phyloP scores from a whole-genome alignment of 2,113 vertebrate species.

The Sula dactylatra region DNA sequence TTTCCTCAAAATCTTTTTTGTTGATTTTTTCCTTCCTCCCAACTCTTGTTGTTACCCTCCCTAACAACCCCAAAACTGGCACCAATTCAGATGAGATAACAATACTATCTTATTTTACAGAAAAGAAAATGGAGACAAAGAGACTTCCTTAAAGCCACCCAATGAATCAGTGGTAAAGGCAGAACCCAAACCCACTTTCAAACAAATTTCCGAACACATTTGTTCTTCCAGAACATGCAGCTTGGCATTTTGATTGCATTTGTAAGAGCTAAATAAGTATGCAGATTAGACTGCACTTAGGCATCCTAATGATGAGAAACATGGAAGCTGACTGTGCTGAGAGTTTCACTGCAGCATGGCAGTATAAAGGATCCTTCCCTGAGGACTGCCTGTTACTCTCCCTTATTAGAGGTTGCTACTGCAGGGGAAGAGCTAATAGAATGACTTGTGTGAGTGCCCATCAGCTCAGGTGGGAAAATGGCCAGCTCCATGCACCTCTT shows the following conservation, averaged over 20 bases:
- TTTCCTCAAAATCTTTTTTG: neutral
- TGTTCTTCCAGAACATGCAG: neutral
- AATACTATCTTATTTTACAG: neutral
- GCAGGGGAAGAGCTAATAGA: neutral
- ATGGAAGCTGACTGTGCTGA: neutral
- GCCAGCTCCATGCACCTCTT: neutral
- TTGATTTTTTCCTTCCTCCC: neutral
- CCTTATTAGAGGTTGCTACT: neutral
- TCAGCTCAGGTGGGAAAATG: accelerated
- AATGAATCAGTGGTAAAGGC: neutral
- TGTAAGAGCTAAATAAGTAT: neutral
- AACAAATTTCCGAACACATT: neutral
- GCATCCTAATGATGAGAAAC: neutral
- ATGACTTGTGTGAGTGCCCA: neutral
- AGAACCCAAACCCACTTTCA: neutral
- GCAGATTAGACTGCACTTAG: neutral
- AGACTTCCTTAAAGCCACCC: neutral
- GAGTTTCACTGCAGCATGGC: neutral
- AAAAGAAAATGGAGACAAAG: neutral
- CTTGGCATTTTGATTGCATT: neutral
- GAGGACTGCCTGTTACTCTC: neutral
- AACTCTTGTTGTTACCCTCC: neutral
- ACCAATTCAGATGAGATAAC: neutral
- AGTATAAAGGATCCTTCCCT: neutral
- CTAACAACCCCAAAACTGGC: neutral